phyloP scores from a whole-genome alignment of 2,113 vertebrate species.

The Petrocephalus zakoni region DNA sequence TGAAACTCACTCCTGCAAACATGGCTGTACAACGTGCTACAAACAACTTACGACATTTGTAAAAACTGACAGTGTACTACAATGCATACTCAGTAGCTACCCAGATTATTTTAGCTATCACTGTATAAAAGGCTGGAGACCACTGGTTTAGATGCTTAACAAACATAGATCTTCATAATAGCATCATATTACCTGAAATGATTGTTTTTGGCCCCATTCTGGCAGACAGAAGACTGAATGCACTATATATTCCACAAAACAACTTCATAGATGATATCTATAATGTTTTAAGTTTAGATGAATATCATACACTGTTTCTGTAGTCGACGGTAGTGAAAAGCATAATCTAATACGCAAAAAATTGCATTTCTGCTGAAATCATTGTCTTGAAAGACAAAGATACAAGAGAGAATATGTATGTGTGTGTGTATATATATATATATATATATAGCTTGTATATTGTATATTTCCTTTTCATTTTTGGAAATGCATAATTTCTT shows the following conservation, averaged over 20 bases:
- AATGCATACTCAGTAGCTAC: background rate
- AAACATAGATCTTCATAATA: background rate
- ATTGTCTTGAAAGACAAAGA: background rate
- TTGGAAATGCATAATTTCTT: background rate
- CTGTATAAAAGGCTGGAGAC: background rate
- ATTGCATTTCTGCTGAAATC: background rate
- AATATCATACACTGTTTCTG: background rate
- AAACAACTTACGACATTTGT: background rate
- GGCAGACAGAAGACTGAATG: background rate
- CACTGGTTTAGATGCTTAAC: background rate
- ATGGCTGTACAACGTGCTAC: background rate
- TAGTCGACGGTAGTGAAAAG: background rate
- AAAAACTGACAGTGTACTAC: background rate
- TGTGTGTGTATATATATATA: too few species aligned
- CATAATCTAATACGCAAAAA: background rate
- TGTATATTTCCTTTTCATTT: background rate
- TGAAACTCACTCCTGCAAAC: background rate
- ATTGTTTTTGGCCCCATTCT: background rate
- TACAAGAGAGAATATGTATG: too few species aligned
- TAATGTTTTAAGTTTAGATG: background rate
- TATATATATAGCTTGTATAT: too few species aligned
- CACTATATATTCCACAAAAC: background rate
- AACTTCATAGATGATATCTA: background rate
- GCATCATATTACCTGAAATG: background rate
- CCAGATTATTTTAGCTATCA: background rate